These are phyloP conservation scores for Apocrypta bakeri DNA, from an alignment of 1,140 invertebrate genomes.

Conservation along the genomic window DNA sequence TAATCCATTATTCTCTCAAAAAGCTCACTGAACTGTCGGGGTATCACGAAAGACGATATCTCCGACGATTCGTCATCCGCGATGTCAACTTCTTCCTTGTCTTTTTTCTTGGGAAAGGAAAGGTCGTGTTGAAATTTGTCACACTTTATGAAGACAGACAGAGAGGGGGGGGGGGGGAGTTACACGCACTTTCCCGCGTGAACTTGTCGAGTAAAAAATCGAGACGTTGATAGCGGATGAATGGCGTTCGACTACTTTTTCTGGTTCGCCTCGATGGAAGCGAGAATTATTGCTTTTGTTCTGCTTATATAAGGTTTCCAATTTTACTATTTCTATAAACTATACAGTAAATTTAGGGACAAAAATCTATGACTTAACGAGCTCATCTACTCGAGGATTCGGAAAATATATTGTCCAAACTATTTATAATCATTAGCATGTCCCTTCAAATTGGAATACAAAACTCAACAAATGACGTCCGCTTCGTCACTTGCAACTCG, in stretches of 20 bases:
- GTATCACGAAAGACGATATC: constrained; percentile 26
- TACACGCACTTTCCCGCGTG: not conserved
- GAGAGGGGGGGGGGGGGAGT: too few species aligned
- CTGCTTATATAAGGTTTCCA: too few species aligned
- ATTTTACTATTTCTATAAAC: too few species aligned
- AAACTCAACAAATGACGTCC: not conserved
- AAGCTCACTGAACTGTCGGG: not conserved
- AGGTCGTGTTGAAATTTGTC: not conserved
- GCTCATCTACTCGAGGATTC: too few species aligned
- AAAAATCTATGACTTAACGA: too few species aligned
- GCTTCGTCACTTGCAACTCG: not conserved
- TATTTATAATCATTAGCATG: too few species aligned
- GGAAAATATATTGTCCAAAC: too few species aligned
- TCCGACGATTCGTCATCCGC: constrained; percentile 16
- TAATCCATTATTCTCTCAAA: not conserved
- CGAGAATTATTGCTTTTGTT: too few species aligned
- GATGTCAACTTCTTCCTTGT: constrained; percentile 6
- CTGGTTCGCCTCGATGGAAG: not conserved
- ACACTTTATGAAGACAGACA: not conserved
- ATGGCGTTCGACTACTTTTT: not conserved
- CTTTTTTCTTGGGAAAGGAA: not conserved
- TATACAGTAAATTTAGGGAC: too few species aligned
- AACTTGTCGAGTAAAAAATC: not conserved
- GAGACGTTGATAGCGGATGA: not conserved
- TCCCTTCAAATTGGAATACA: too few species aligned